Evolutionary conservation across 2,888 invertebrate genomes (phyloP).

Genomic region (Homarus gammarus): DNA sequence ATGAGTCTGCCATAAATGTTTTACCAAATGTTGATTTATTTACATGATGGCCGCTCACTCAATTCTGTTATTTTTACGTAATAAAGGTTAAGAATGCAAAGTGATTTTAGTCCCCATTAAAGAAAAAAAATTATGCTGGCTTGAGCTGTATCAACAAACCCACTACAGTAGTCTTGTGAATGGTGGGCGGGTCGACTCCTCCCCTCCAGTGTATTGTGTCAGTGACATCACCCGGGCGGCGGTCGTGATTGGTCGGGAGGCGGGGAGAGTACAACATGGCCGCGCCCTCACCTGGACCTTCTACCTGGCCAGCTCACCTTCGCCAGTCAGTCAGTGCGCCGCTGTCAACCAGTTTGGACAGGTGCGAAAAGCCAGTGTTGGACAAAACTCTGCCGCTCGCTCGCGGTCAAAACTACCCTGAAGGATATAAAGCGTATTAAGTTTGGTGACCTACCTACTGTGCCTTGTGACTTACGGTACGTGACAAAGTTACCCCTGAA

Average conservation of each 20-base stretch:
- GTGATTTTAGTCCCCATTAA: not conserved
- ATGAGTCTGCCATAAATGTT: slow-evolving; percentile 20
- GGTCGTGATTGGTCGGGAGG: slow-evolving; percentile 47
- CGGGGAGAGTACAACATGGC: slow-evolving; percentile 58
- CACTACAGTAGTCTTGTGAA: slow-evolving; percentile 19
- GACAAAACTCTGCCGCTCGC: slow-evolving; percentile 35
- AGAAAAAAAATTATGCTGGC: slow-evolving; percentile 37
- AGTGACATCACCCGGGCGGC: slow-evolving; percentile 32
- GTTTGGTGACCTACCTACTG: slow-evolving; percentile 11
- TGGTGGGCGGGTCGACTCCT: slow-evolving; percentile 48
- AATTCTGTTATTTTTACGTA: slow-evolving; percentile 22
- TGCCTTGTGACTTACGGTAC: slow-evolving; percentile 42
- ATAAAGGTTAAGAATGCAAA: slow-evolving; percentile 30
- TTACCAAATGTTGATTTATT: slow-evolving; percentile 27
- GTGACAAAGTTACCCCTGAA: not conserved
- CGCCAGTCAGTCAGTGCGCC: slow-evolving; percentile 66
- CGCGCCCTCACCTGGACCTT: slow-evolving; percentile 57
- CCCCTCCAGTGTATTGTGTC: slow-evolving; percentile 36
- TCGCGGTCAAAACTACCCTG: slow-evolving; percentile 11
- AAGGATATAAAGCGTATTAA: slow-evolving; percentile 1
- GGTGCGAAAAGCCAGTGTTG: slow-evolving; percentile 53
- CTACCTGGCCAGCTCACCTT: slow-evolving; percentile 48
- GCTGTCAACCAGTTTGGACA: slow-evolving; percentile 67
- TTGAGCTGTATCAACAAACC: slow-evolving; percentile 51
- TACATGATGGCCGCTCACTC: not conserved